Evolutionary conservation across 2,888 invertebrate species (phyloP).

Genomic region (Rotaria socialis): DNA sequence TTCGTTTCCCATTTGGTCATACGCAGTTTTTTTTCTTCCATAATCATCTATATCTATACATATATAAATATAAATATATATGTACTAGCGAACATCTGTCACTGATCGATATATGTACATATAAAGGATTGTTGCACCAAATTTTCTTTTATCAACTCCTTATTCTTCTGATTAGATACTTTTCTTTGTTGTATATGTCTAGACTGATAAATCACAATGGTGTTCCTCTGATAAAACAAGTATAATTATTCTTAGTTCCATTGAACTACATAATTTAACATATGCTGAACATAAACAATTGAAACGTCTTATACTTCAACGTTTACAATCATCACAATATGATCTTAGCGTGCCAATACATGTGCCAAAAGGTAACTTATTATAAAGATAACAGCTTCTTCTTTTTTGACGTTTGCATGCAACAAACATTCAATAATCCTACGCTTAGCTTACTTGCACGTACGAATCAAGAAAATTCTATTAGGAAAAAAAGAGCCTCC

Average conservation of each 20-base stretch:
- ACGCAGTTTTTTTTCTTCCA: background rate
- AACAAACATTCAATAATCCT: background rate
- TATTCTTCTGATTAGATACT: background rate
- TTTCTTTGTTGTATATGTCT: background rate
- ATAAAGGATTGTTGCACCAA: background rate
- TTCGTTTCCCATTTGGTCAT: background rate
- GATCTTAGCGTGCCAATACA: constrained; percentile 1
- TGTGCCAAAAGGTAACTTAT: constrained; percentile 1
- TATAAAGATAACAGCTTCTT: background rate
- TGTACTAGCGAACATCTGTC: background rate
- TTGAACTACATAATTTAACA: constrained; percentile 36
- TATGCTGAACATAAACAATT: constrained; percentile 33
- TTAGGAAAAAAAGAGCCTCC: background rate
- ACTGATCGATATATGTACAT: background rate
- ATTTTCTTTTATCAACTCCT: background rate
- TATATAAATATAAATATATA: no score
- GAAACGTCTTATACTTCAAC: constrained; percentile 21
- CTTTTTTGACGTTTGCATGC: background rate
- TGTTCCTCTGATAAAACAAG: constrained; percentile 2
- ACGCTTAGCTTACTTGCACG: no score
- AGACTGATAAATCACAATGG: constrained; percentile 18
- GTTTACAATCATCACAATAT: background rate
- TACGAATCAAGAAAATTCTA: no score
- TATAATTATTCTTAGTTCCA: background rate
- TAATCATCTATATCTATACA: no score